Conservation (phyloP, 1,140 invertebrate species). For the Polyergus mexicanus region DNA sequence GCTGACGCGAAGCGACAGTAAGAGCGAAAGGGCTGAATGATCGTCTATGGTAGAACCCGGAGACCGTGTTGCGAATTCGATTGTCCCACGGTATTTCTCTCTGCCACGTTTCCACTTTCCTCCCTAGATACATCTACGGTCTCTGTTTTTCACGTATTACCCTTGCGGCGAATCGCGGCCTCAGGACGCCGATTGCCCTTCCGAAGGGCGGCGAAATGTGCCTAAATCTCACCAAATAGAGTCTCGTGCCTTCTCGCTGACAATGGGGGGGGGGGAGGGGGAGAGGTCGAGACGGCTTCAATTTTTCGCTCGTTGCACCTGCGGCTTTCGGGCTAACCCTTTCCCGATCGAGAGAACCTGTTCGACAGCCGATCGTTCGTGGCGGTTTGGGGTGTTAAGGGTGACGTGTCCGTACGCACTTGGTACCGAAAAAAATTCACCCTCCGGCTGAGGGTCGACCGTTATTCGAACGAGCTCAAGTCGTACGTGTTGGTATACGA, state of each 20-base stretch:
- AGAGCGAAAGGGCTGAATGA: conserved; percentile 48
- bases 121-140: conserved; percentile 6
- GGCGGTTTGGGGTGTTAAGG: conserved; percentile 67
- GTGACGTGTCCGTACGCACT: conserved; percentile 57
- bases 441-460: conserved; percentile 42
- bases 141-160: conserved; percentile 45
- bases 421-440: conserved; percentile 48
- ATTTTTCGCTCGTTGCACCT: conserved; percentile 82
- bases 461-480: conserved; percentile 12
- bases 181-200: conserved; percentile 47
- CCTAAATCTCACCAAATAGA: conserved; percentile 73
- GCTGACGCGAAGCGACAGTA: conserved; percentile 56
- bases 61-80: conserved; percentile 75
- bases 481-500: conserved; percentile 29
- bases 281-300: conserved; percentile 66
- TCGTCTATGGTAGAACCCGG: conserved; percentile 50
- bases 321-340: conserved; percentile 68
- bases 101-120: neutral
- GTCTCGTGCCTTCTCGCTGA: conserved; percentile 36
- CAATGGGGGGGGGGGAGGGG: neutral
- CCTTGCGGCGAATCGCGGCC: conserved; percentile 55
- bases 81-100: conserved; percentile 70
- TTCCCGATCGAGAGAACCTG: conserved; percentile 64
- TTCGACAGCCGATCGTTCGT: conserved; percentile 64
- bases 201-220: conserved; percentile 46